These are phyloP conservation scores for Knipowitschia caucasica DNA, from an alignment of 2,797 vertebrate species.

Conservation along the genomic window DNA sequence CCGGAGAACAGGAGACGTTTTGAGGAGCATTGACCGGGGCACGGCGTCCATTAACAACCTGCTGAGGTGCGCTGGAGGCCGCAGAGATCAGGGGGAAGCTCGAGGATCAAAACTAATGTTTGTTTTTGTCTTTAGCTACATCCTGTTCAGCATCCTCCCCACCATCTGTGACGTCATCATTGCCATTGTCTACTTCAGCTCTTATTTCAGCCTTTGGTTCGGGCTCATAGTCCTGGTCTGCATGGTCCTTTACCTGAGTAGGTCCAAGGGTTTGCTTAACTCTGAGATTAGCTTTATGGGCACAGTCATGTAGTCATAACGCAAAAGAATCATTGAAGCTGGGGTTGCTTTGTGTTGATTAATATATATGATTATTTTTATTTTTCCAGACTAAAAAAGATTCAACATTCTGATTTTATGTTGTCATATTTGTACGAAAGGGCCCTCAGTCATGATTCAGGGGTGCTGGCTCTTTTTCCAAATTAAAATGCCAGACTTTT, in stretches of 20 bases:
- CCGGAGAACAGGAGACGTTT: slow-evolving; percentile 84
- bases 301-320: no score
- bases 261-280: slow-evolving; percentile 44
- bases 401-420: no score
- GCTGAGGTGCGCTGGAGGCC: slow-evolving; percentile 72
- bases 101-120: background rate
- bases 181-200: slow-evolving; percentile 86
- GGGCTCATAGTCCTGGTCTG: slow-evolving; percentile 91
- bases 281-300: no score
- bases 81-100: background rate
- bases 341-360: no score
- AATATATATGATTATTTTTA: no score
- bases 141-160: slow-evolving; percentile 87
- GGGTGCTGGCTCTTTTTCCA: no score
- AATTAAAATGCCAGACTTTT: no score
- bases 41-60: slow-evolving; percentile 87
- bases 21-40: slow-evolving; percentile 86
- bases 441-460: no score
- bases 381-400: no score
- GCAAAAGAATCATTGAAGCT: no score
- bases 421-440: no score
- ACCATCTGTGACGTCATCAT: slow-evolving; percentile 86
- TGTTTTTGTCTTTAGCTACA: slow-evolving; percentile 75
- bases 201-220: slow-evolving; percentile 89
- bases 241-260: slow-evolving; percentile 89